phyloP scores from a whole-genome alignment of 2,113 vertebrate species.

The Podocnemis expansa region DNA sequence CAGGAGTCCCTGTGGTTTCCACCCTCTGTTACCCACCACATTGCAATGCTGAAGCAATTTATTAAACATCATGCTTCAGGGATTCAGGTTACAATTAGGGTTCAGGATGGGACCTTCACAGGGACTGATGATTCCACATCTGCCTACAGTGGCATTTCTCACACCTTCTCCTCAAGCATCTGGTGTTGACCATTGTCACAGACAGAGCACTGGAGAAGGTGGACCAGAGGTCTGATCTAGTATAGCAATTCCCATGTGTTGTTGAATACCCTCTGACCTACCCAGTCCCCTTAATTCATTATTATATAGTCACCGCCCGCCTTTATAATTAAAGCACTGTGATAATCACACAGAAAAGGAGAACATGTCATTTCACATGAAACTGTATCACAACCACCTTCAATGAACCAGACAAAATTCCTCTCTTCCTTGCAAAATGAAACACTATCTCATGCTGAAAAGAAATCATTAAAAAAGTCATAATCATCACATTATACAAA shows the following conservation, averaged over 20 bases:
- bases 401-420: background rate
- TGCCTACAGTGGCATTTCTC: fast-evolving
- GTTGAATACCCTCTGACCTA: background rate
- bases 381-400: background rate
- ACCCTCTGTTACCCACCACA: too few species aligned
- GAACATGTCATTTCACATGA: background rate
- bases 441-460: background rate
- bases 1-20: too few species aligned
- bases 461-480: slow-evolving; percentile 14
- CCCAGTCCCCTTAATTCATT: background rate
- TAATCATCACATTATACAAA: background rate
- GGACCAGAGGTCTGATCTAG: fast-evolving
- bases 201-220: background rate
- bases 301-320: background rate
- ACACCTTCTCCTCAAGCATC: background rate
- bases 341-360: background rate
- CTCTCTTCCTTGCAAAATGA: background rate
- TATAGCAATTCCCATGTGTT: background rate
- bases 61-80: background rate
- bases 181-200: background rate
- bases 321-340: background rate
- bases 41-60: too few species aligned
- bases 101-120: background rate
- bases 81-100: background rate
- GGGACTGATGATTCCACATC: background rate